These are phyloP conservation scores for Lepilemur septentrionalis DNA, from an alignment of 2,797 vertebrate species.

Conservation along the genomic window DNA sequence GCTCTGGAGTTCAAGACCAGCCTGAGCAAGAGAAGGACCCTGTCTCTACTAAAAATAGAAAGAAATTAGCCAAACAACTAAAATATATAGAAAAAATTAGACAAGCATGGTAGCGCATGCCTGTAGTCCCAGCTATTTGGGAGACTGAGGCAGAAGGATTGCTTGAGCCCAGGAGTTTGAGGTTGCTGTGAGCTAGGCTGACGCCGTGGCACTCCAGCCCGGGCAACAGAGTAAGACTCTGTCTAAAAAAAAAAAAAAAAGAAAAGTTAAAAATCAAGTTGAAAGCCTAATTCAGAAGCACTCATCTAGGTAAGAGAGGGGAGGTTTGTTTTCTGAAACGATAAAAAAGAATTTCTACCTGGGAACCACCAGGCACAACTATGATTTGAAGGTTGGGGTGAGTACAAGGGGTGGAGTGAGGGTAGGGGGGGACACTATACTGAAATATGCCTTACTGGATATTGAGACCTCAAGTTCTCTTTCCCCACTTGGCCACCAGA, in stretches of 20 bases:
- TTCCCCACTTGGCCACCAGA: neutral
- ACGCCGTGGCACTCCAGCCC: no score
- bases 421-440: neutral
- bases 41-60: no score
- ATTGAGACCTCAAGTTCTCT: neutral
- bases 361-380: neutral
- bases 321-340: constrained; percentile 7
- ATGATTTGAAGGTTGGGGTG: neutral
- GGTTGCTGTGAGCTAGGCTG: no score
- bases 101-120: no score
- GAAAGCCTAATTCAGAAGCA: constrained; percentile 7
- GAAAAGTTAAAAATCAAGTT: constrained; percentile 25
- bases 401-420: rapidly evolving
- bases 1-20: no score
- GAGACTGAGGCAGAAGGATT: no score
- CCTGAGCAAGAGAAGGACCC: no score
- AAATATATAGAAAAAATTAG: no score
- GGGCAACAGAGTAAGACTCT: no score
- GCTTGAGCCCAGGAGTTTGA: no score
- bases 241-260: neutral
- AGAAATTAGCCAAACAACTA: no score
- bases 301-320: neutral
- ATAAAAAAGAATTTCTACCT: constrained; percentile 8
- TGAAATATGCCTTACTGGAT: neutral
- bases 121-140: no score